These are phyloP conservation scores for Chrysotoxum bicinctum DNA, from an alignment of 2,888 invertebrate genomes.

Conservation along the genomic window DNA sequence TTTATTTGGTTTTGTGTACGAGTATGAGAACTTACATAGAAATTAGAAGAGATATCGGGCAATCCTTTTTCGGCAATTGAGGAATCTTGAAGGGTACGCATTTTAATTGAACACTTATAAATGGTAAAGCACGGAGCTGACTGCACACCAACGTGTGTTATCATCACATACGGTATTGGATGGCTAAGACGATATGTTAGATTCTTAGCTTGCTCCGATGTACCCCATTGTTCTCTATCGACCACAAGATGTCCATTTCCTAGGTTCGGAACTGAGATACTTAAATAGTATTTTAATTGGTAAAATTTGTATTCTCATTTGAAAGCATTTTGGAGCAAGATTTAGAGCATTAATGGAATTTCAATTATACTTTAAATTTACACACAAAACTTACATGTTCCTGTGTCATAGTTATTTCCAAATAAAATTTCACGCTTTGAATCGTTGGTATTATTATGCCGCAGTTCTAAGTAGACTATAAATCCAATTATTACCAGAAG, in stretches of 20 bases:
- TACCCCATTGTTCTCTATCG: conserved; percentile 81
- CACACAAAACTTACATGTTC: conserved; percentile 78
- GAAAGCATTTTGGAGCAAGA: background rate
- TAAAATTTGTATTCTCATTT: background rate
- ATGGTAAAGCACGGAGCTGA: conserved; percentile 80
- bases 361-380: background rate
- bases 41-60: conserved; percentile 82
- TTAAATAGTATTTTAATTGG: conserved; percentile 73
- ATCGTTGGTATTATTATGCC: conserved; percentile 64
- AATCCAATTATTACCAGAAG: conserved; percentile 76
- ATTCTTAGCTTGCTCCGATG: conserved; percentile 76
- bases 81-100: conserved; percentile 82
- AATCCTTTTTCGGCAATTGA: conserved; percentile 81
- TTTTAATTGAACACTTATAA: conserved; percentile 81
- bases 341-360: background rate
- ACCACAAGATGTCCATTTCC: conserved; percentile 81
- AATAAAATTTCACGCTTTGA: conserved; percentile 76
- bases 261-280: conserved; percentile 80
- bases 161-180: conserved; percentile 82
- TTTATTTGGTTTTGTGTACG: background rate
- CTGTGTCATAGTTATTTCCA: conserved; percentile 80
- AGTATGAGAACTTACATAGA: conserved; percentile 78
- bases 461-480: conserved; percentile 77
- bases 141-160: conserved; percentile 83
- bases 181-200: conserved; percentile 75